These are phyloP conservation scores for Brotula barbata DNA, from an alignment of 2,797 vertebrate species.

Conservation along the genomic window DNA sequence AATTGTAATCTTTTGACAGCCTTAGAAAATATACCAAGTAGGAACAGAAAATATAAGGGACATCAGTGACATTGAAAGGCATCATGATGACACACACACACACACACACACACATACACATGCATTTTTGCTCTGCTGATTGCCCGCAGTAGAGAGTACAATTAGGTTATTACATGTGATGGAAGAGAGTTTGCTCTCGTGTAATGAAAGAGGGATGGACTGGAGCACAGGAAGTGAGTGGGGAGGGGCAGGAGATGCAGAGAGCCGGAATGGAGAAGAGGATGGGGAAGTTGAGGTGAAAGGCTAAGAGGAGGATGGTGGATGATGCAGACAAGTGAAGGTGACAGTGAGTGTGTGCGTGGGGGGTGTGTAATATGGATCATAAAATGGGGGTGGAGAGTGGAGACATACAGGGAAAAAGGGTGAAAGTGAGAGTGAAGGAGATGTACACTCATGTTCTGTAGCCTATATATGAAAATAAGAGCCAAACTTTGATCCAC, in stretches of 20 bases:
- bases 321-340: slow-evolving; percentile 5
- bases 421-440: slow-evolving; percentile 54
- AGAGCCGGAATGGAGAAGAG: slow-evolving; percentile 29
- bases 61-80: neutral
- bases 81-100: slow-evolving; percentile 14
- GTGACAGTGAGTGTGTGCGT: neutral
- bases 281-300: slow-evolving; percentile 3
- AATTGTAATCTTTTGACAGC: too few species aligned
- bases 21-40: slow-evolving; percentile 15
- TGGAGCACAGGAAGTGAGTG: slow-evolving; percentile 19
- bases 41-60: slow-evolving; percentile 14
- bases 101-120: slow-evolving; percentile 14
- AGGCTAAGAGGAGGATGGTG: slow-evolving; percentile 21
- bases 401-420: neutral
- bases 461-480: slow-evolving; percentile 18
- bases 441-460: slow-evolving; percentile 4
- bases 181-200: slow-evolving; percentile 63
- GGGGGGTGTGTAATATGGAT: neutral
- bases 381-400: neutral
- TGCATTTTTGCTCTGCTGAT: slow-evolving; percentile 10
- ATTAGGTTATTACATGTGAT: slow-evolving; percentile 62
- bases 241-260: neutral
- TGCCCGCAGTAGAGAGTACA: slow-evolving; percentile 32
- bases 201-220: slow-evolving; percentile 65
- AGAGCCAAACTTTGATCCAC: neutral